These are phyloP conservation scores for Alligator sinensis DNA, from an alignment of 2,113 vertebrate genomes.

Conservation along the genomic window DNA sequence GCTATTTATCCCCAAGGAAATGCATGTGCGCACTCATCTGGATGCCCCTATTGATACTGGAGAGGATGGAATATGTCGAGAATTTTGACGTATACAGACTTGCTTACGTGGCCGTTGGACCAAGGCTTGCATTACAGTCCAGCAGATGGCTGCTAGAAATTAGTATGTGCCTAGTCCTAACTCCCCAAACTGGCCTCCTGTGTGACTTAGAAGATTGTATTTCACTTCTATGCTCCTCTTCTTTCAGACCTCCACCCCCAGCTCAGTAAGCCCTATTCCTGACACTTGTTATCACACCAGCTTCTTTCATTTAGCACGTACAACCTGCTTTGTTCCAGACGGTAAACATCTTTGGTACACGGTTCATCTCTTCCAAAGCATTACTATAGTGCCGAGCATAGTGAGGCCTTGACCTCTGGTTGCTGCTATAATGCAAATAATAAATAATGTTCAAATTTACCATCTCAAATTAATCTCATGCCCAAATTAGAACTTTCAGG, in stretches of 20 bases:
- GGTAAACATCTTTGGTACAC: background rate
- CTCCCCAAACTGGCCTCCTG: background rate
- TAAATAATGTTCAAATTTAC: background rate
- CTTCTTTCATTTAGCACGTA: background rate
- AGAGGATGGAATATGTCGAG: too few relatives aligned
- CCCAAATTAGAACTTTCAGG: background rate
- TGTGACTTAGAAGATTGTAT: rapidly evolving
- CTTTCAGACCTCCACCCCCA: background rate
- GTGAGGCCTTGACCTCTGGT: background rate
- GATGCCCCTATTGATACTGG: too few relatives aligned
- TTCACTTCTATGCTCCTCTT: background rate
- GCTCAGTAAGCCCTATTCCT: background rate
- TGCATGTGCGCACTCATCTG: too few relatives aligned
- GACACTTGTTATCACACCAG: background rate
- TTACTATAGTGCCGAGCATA: background rate
- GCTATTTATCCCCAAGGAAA: too few relatives aligned
- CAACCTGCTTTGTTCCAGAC: background rate
- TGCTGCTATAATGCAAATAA: background rate
- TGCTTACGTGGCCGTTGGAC: too few relatives aligned
- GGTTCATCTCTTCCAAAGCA: background rate
- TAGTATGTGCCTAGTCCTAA: too few relatives aligned
- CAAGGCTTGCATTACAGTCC: too few relatives aligned
- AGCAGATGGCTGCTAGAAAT: too few relatives aligned
- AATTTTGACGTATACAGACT: too few relatives aligned
- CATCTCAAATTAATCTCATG: background rate